phyloP scores from a whole-genome alignment of 2,113 vertebrate genomes.

The Phoxinus phoxinus region DNA sequence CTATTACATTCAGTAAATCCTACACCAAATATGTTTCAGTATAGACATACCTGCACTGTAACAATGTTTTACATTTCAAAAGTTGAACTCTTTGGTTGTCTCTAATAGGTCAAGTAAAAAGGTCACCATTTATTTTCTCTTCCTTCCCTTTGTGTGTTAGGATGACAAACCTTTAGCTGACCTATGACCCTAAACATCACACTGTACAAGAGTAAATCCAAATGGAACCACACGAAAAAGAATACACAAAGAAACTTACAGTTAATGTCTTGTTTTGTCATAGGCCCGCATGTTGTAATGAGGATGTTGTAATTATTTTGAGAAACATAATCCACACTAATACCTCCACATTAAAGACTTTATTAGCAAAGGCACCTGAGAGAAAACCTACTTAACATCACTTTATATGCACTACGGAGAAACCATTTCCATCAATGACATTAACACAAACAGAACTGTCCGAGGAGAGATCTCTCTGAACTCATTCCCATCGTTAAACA shows the following conservation, averaged over 20 bases:
- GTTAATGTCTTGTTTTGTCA: not conserved
- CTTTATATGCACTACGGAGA: constrained; percentile 59
- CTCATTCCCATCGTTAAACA: constrained; percentile 57
- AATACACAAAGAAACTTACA: constrained; percentile 40
- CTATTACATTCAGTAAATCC: too few species aligned
- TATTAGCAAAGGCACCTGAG: constrained; percentile 3
- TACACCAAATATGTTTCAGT: not conserved
- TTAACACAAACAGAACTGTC: constrained; percentile 48
- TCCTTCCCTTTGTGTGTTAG: constrained; percentile 63
- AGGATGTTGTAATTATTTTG: not conserved
- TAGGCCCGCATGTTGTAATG: not conserved
- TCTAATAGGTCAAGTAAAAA: too few species aligned
- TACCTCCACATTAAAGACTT: constrained; percentile 20
- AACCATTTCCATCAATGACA: constrained; percentile 59
- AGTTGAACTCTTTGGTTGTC: not conserved
- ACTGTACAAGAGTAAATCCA: constrained; percentile 74
- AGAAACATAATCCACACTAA: not conserved
- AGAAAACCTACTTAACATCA: constrained; percentile 2
- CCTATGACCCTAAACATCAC: constrained; percentile 68
- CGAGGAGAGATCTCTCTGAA: constrained; percentile 48
- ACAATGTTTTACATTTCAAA: not conserved
- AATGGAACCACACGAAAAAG: constrained; percentile 66
- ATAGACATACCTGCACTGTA: not conserved
- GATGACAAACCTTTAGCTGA: constrained; percentile 71
- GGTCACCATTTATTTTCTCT: not conserved